Evolutionary conservation across 2,797 vertebrate genomes (phyloP).

Genomic region (Chelidonichthys spinosus): DNA sequence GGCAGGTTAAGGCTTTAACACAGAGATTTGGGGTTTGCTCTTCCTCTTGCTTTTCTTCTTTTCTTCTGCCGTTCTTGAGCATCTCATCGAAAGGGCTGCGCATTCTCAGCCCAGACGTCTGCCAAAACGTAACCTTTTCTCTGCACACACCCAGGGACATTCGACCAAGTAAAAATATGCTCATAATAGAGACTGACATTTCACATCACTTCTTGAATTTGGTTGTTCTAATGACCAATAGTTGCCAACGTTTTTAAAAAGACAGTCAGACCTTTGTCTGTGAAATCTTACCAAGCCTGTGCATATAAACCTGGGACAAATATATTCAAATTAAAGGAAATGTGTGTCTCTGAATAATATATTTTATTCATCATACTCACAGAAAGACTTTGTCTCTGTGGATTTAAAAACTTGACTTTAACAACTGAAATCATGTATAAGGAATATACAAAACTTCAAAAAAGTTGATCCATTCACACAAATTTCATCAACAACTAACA

Average conservation of each 20-base stretch:
- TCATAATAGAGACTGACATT: not conserved
- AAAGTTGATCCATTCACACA: not conserved
- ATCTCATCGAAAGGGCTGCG: conserved; percentile 6
- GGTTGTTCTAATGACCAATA: not conserved
- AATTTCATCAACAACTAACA: not conserved
- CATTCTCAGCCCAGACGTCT: conserved; percentile 9
- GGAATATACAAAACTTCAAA: not conserved
- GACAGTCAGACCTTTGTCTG: not conserved
- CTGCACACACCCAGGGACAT: not conserved
- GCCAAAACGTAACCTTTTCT: conserved; percentile 7
- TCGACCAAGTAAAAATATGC: not conserved
- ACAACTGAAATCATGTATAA: not conserved
- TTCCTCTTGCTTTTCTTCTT: conserved; percentile 53
- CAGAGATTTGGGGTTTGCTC: conserved; percentile 68
- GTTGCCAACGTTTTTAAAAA: not conserved
- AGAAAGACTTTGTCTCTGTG: not conserved
- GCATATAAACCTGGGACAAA: not conserved
- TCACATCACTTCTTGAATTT: not conserved
- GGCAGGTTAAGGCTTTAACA: conserved; percentile 71
- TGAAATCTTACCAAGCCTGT: not conserved
- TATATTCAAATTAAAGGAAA: not conserved
- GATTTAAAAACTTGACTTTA: not conserved
- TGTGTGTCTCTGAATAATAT: not conserved
- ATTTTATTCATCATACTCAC: not conserved
- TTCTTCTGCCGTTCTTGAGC: conserved; percentile 29